phyloP scores from a whole-genome alignment of 2,888 invertebrate species.

The Macrosiphum euphorbiae region DNA sequence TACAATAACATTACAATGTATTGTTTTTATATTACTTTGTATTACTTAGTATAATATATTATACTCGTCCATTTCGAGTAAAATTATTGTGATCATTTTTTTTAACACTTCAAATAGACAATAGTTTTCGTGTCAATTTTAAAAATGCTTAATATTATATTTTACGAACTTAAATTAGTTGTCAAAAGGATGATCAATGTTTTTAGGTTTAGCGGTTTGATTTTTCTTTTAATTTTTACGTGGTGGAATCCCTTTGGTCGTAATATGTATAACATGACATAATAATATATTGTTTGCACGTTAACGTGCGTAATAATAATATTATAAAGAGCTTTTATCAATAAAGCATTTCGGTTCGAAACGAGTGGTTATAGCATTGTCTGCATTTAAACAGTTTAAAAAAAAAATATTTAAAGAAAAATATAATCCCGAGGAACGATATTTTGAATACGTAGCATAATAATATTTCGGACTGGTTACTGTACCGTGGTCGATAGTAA shows the following conservation, averaged over 20 bases:
- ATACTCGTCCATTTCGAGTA: not conserved
- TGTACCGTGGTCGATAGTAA: no score
- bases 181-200: not conserved
- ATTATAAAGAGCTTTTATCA: not conserved
- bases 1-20: not conserved
- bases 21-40: not conserved
- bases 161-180: not conserved
- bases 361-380: not conserved
- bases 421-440: not conserved
- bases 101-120: not conserved
- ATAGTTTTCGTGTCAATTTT: not conserved
- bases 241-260: not conserved
- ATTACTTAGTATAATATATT: no score
- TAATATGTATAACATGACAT: not conserved
- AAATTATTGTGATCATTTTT: not conserved
- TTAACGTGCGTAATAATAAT: not conserved
- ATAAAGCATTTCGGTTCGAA: not conserved
- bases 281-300: not conserved
- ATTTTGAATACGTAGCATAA: not conserved
- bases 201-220: not conserved
- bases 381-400: not conserved
- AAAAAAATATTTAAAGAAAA: not conserved
- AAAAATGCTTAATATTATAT: not conserved
- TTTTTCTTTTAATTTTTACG: not conserved
- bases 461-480: no score